A percentile compares a stretch with the other conserved stretches of the same genome.
Evolutionary conservation across 2,797 vertebrate genomes (phyloP).

Genomic region (Streptopelia turtur): DNA sequence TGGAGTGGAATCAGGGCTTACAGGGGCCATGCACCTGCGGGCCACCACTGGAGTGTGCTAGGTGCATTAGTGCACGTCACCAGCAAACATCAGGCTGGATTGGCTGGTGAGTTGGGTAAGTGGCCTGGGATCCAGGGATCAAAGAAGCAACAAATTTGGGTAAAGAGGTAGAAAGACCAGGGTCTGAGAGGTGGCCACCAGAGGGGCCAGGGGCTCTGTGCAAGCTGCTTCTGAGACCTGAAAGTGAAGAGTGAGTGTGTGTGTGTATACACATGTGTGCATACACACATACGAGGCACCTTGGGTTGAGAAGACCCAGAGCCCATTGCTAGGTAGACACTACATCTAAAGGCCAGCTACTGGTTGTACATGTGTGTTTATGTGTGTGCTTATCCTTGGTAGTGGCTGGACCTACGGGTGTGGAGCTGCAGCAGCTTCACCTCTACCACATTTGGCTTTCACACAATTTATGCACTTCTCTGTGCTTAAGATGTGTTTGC

Average conservation of each 20-base stretch:
- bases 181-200: background rate
- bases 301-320: background rate
- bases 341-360: background rate
- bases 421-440: background rate
- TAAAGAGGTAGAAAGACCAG: background rate
- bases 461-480: background rate
- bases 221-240: background rate
- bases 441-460: background rate
- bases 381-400: background rate
- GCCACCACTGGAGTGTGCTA: accelerated
- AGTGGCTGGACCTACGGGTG: background rate
- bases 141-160: background rate
- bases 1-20: background rate
- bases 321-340: too few species aligned
- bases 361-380: accelerated
- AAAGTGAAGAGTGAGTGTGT: background rate
- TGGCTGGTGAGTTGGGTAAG: background rate
- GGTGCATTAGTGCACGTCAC: accelerated
- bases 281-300: background rate
- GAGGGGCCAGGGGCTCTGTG: background rate
- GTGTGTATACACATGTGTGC: too few species aligned
- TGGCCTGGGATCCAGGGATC: too few species aligned
- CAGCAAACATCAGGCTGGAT: background rate
- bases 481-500: background rate
- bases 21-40: accelerated